Evolutionary conservation across 1,140 invertebrate species (phyloP).

Genomic region (Halesus radiatus): DNA sequence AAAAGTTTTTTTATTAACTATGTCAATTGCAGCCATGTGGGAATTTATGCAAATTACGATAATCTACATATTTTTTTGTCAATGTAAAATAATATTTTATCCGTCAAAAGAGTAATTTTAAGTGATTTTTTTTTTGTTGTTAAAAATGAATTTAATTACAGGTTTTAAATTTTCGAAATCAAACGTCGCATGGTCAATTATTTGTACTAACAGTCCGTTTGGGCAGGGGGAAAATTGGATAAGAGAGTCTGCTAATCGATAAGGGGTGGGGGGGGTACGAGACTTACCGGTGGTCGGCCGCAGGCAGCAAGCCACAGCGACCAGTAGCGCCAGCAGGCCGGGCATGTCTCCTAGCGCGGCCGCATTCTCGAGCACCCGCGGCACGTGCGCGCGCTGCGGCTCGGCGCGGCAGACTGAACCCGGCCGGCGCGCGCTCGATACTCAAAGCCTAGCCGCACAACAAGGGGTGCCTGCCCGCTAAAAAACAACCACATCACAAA

Average conservation of each 20-base stretch:
- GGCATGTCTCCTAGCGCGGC: slow-evolving; percentile 66
- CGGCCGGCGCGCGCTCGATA: slow-evolving; percentile 60
- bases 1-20: too few species aligned
- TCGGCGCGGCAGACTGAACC: slow-evolving; percentile 64
- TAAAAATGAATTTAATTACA: too few species aligned
- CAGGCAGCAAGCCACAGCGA: slow-evolving; percentile 69
- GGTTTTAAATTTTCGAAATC: too few species aligned
- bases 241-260: slow-evolving; percentile 28
- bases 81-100: too few species aligned
- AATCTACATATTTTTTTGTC: too few species aligned
- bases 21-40: too few species aligned
- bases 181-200: slow-evolving; percentile 3
- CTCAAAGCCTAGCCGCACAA: slow-evolving; percentile 54
- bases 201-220: not conserved
- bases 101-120: too few species aligned
- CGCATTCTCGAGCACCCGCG: slow-evolving; percentile 70
- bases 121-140: too few species aligned
- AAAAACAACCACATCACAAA: not conserved
- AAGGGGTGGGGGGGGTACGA: slow-evolving; percentile 48
- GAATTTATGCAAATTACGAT: too few species aligned
- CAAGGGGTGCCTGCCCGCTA: not conserved
- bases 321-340: slow-evolving; percentile 69
- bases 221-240: slow-evolving; percentile 18
- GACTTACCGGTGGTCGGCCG: slow-evolving; percentile 68
- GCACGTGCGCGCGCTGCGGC: slow-evolving; percentile 60